These are phyloP conservation scores for Puntigrus tetrazona DNA, from an alignment of 2,113 vertebrate species.

Conservation along the genomic window DNA sequence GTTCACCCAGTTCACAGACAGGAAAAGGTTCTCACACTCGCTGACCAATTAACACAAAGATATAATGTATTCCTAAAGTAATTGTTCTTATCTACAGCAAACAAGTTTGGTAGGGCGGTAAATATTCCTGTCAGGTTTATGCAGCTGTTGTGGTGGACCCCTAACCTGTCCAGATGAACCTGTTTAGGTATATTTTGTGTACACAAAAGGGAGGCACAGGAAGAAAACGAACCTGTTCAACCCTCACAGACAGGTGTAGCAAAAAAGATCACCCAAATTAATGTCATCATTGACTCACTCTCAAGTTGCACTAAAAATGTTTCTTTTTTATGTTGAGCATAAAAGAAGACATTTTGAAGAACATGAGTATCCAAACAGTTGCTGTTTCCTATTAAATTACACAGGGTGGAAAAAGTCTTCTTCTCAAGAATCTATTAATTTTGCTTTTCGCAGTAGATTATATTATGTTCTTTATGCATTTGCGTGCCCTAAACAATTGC, in stretches of 20 bases:
- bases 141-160: not conserved
- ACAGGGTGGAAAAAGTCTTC: too few species aligned
- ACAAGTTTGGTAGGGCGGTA: not conserved
- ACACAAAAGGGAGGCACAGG: not conserved
- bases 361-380: too few species aligned
- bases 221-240: not conserved
- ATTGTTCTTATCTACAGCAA: not conserved
- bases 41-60: slow-evolving; percentile 39
- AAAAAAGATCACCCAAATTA: not conserved
- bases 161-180: not conserved
- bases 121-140: slow-evolving; percentile 1
- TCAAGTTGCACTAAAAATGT: not conserved
- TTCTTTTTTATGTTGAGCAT: too few species aligned
- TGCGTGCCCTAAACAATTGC: not conserved
- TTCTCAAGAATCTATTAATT: too few species aligned
- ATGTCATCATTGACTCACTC: not conserved
- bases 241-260: not conserved
- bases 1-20: slow-evolving; percentile 36
- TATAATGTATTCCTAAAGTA: not conserved
- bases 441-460: too few species aligned
- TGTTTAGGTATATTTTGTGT: not conserved
- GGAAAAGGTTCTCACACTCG: slow-evolving; percentile 47
- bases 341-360: not conserved
- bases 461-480: not conserved
- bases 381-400: too few species aligned